These are phyloP conservation scores for Marmota monax DNA, from an alignment of 2,113 vertebrate species.

Conservation along the genomic window DNA sequence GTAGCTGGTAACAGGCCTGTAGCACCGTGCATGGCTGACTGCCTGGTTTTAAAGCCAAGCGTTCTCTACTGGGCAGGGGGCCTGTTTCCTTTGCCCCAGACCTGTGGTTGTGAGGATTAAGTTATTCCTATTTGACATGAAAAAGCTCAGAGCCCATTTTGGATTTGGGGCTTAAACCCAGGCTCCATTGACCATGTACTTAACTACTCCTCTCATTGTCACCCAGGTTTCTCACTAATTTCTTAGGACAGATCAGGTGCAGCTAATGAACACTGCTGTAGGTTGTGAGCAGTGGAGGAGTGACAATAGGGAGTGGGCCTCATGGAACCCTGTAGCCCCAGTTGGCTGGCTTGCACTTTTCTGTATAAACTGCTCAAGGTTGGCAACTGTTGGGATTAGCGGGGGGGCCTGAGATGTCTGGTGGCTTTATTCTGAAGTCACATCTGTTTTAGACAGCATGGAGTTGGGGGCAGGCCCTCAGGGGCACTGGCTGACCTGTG, in stretches of 20 bases:
- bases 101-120: background rate
- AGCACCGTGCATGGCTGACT: background rate
- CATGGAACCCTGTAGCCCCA: background rate
- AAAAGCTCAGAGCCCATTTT: background rate
- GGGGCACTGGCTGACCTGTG: background rate
- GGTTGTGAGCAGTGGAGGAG: background rate
- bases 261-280: background rate
- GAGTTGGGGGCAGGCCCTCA: background rate
- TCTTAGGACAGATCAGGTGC: background rate
- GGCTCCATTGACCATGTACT: background rate
- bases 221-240: accelerated
- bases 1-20: background rate
- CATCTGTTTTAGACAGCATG: background rate
- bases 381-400: accelerated
- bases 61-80: background rate
- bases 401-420: background rate
- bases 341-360: background rate
- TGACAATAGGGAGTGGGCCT: background rate
- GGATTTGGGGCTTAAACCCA: background rate
- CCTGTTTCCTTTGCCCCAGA: background rate
- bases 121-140: background rate
- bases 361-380: background rate
- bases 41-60: background rate
- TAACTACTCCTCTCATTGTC: background rate
- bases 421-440: background rate